Evolutionary conservation across 2,888 invertebrate species (phyloP).

Genomic region (Exephanes ischioxanthus): DNA sequence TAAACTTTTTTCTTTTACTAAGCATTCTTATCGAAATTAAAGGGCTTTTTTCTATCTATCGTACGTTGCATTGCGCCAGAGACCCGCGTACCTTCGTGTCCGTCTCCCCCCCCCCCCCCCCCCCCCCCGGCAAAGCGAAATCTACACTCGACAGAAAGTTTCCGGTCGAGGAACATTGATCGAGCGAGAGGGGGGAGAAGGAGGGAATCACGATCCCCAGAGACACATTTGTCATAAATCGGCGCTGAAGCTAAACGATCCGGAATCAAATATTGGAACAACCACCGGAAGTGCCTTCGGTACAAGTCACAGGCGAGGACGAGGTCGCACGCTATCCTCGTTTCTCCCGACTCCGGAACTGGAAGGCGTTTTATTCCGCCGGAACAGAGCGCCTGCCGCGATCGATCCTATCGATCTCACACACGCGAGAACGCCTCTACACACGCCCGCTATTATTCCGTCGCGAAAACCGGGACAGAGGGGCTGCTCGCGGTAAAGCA

Average conservation of each 20-base stretch:
- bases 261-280: neutral
- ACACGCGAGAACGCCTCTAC: conserved; percentile 36
- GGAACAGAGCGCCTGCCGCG: conserved; percentile 31
- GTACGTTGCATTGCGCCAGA: conserved; percentile 5
- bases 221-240: neutral
- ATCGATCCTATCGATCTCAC: conserved; percentile 55
- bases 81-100: neutral
- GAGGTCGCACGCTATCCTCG: neutral
- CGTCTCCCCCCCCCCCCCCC: neutral
- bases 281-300: neutral
- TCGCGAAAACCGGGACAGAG: neutral
- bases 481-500: conserved; percentile 1
- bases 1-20: neutral
- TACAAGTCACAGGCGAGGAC: conserved; percentile 5
- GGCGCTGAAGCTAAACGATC: conserved; percentile 5
- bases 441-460: conserved; percentile 13
- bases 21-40: neutral
- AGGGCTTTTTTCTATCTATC: neutral
- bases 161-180: neutral
- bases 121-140: neutral
- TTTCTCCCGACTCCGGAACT: conserved; percentile 20
- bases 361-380: conserved; percentile 39
- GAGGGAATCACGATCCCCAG: conserved; percentile 15
- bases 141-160: neutral
- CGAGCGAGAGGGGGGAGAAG: conserved; percentile 8